Evolutionary conservation across 2,113 vertebrate species (phyloP).

Genomic region (Tautogolabrus adspersus): DNA sequence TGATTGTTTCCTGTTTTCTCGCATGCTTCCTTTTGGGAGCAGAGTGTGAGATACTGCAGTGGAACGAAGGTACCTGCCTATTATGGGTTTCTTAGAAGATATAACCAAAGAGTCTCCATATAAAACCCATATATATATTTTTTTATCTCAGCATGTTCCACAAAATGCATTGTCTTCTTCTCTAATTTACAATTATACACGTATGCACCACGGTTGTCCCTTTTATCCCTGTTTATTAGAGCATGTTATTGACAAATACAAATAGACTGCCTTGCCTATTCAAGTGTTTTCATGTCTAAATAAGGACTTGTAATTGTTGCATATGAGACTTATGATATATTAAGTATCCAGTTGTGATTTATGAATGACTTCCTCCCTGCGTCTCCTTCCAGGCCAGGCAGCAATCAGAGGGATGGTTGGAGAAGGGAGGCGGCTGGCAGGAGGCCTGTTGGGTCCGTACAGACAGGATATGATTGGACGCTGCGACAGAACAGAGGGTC

Average conservation of each 20-base stretch:
- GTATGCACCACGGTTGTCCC: no score
- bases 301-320: conserved; percentile 8
- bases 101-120: not conserved
- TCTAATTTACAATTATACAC: no score
- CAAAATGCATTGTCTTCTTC: not conserved
- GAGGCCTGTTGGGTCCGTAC: conserved; percentile 93
- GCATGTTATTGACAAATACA: not conserved
- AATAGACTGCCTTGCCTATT: not conserved
- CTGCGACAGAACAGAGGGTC: conserved; percentile 93
- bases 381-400: conserved; percentile 88
- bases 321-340: not conserved
- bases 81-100: conserved; percentile 12
- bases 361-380: conserved; percentile 15
- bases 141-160: not conserved
- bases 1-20: conserved; percentile 60
- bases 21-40: conserved; percentile 71
- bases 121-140: not conserved
- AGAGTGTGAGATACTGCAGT: conserved; percentile 78
- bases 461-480: conserved; percentile 93
- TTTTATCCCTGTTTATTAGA: no score
- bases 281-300: not conserved
- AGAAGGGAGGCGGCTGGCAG: conserved; percentile 93
- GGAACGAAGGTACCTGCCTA: conserved; percentile 73
- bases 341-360: not conserved
- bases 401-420: conserved; percentile 96